Evolutionary conservation across 2,888 invertebrate genomes (phyloP), one percentile per base, ranked within the genome.

Genomic region (Matsumyia berberina): DNA sequence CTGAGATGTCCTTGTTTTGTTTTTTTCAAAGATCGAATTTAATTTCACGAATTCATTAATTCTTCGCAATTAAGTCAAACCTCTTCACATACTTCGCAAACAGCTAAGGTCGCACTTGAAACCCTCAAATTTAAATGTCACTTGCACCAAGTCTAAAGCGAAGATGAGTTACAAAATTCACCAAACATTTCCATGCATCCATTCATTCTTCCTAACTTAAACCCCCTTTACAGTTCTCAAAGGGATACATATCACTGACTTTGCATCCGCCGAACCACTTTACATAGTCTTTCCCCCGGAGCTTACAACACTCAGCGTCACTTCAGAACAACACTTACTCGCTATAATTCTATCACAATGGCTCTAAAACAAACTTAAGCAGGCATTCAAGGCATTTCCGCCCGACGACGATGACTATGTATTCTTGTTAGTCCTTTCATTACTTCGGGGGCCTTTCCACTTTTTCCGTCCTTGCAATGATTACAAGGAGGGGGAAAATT

Each of bases 281-380:
- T 31, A 24, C 24, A 24, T 24, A 24, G 31, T 37, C 19, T 24
- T 64, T 64, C 35, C 11, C 37, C 33, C 37, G 8, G 49, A 35
- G 35, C 17, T 46, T 17, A 19, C 49, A 49, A 35, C 69, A 55
- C 55, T 55, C 5, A 31, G 12, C n/a, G 44, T 55, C 39, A 67
- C 55, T 42, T 24, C 46, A 35, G 49, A 70, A 70, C 46, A 55
- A 58, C 58, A 70, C 70, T 44, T 42, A 17, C 42, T 31, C n/a
- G 35, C 37, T 9, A 33, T 33, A 66, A 66, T 55, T 19, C 74
- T 33, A 33, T 24, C 44, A 46, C 74, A 74, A 74, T 55, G 42
- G 44, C 62, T 74, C 37, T 55, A 62, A 15, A 64, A 37, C 35
- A 44, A 55, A 64, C 55, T 74, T 24, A 35, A n/a, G 44, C 11